Evolutionary conservation across 2,113 vertebrate species (phyloP).

Genomic region (Cyprinodon variegatus): DNA sequence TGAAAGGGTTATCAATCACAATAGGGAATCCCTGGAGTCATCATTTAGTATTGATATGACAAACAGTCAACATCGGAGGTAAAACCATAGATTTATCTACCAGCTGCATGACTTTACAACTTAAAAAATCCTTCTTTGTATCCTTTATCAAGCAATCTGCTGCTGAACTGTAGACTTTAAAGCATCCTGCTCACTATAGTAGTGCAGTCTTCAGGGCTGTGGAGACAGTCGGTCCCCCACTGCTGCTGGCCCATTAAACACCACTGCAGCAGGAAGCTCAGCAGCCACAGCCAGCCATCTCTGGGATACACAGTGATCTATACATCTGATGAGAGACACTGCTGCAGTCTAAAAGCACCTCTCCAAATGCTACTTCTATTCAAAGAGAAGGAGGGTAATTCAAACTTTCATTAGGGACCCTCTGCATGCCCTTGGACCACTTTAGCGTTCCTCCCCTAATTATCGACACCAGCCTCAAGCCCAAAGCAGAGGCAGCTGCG

Average conservation of each 20-base stretch:
- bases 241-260: conserved; percentile 38
- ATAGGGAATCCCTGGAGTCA: conserved; percentile 16
- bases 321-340: conserved; percentile 62
- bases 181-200: conserved; percentile 15
- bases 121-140: not conserved
- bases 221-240: conserved; percentile 21
- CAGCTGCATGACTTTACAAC: conserved; percentile 11
- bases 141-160: not conserved
- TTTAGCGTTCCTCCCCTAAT: conserved; percentile 49
- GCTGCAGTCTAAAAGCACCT: conserved; percentile 41
- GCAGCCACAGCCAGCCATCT: conserved; percentile 33
- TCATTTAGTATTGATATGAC: conserved; percentile 7
- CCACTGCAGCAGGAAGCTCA: conserved; percentile 49
- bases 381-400: conserved; percentile 9
- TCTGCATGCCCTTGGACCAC: conserved; percentile 42
- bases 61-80: conserved; percentile 20
- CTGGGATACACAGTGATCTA: conserved; percentile 30
- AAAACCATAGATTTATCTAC: not conserved
- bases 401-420: conserved; percentile 49
- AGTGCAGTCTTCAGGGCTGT: conserved; percentile 19
- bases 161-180: conserved; percentile 1
- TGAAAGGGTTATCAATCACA: conserved; percentile 5
- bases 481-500: conserved; percentile 34
- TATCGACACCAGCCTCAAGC: conserved; percentile 36
- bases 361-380: conserved; percentile 26